A percentile compares a stretch with the other conserved stretches of the same genome.
These are phyloP conservation scores for Coremacera marginata DNA, from an alignment of 2,888 invertebrate genomes.

Conservation along the genomic window DNA sequence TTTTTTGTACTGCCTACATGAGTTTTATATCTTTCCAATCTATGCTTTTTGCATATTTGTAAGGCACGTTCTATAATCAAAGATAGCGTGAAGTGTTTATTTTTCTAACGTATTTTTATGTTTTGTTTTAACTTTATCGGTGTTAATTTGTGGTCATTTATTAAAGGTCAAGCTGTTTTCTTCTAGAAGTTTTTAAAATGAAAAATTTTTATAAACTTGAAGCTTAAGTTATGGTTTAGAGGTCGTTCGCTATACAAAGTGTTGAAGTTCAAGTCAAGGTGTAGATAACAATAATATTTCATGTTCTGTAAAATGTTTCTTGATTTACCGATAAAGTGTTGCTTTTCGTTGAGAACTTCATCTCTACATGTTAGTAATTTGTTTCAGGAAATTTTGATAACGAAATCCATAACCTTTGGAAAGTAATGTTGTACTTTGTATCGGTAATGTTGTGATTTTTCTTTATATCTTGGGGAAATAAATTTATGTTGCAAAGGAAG, in stretches of 20 bases:
- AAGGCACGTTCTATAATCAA: background rate
- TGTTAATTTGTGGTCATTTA: constrained; percentile 9
- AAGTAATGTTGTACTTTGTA: too few relatives aligned
- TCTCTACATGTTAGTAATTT: too few relatives aligned
- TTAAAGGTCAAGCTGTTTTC: background rate
- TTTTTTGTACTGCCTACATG: background rate
- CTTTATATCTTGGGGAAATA: too few relatives aligned
- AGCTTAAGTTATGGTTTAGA: background rate
- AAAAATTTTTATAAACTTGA: background rate
- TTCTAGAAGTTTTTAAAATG: background rate
- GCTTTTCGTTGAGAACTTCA: too few relatives aligned
- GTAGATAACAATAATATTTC: background rate
- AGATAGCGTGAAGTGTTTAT: background rate
- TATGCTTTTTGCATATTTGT: background rate
- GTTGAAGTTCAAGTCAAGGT: constrained; percentile 22
- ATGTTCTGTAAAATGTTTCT: too few relatives aligned
- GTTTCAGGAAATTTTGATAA: too few relatives aligned
- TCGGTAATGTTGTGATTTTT: too few relatives aligned
- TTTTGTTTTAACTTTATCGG: background rate
- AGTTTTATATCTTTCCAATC: background rate
- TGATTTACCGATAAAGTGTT: too few relatives aligned
- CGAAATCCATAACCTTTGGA: too few relatives aligned
- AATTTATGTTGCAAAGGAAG: too few relatives aligned
- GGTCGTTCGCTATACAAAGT: background rate
- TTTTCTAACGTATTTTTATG: background rate